phyloP scores from a whole-genome alignment of 2,113 vertebrate genomes.

The Aleadryas rufinucha region DNA sequence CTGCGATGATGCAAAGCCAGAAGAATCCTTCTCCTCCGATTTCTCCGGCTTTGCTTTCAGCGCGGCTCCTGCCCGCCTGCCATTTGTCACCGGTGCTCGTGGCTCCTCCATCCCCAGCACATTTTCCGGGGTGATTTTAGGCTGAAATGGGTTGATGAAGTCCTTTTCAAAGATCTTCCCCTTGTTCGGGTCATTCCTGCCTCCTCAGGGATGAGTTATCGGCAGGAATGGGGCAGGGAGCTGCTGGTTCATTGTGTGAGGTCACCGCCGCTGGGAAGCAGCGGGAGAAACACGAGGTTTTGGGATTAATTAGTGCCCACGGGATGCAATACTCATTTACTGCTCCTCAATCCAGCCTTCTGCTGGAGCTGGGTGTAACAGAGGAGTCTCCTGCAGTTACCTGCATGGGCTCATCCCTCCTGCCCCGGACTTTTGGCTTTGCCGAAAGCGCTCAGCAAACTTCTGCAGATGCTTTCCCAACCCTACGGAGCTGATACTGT shows the following conservation, averaged over 20 bases:
- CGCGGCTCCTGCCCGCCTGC: not conserved
- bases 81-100: accelerated
- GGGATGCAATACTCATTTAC: not conserved
- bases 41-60: conserved; percentile 33
- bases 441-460: not conserved
- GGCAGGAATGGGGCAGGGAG: not conserved
- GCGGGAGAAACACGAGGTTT: not conserved
- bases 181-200: not conserved
- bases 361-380: accelerated
- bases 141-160: not conserved
- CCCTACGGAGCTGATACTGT: not conserved
- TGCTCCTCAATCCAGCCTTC: not conserved
- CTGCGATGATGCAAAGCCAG: conserved; percentile 47
- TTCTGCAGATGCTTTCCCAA: not conserved
- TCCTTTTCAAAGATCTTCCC: not conserved
- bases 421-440: not conserved
- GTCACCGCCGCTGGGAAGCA: not conserved
- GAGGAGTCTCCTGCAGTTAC: not conserved
- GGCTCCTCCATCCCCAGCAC: not conserved
- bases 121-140: not conserved
- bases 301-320: not conserved
- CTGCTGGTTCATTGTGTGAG: not conserved
- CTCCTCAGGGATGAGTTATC: not conserved
- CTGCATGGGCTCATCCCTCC: not conserved
- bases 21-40: conserved; percentile 58